Conservation (phyloP, 2,888 invertebrate genomes). For the Sarcophaga subvicina region DNA sequence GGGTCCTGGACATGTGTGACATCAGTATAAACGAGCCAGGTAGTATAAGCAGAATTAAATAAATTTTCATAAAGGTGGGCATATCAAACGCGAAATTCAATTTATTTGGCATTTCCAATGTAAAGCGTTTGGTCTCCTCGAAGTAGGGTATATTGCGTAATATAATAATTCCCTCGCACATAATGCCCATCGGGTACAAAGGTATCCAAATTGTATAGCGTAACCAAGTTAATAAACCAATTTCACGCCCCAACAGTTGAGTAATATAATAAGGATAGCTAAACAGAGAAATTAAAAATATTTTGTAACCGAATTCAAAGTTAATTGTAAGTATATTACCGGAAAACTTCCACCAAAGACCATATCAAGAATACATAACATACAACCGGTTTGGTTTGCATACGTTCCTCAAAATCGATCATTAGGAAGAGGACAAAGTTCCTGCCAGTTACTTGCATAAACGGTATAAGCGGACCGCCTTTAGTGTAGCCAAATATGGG, state of each 20-base stretch:
- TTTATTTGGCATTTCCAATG: conserved; percentile 90
- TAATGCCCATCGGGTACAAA: conserved; percentile 94
- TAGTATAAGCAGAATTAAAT: conserved; percentile 89
- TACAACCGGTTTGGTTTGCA: conserved; percentile 93
- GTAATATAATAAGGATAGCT: conserved; percentile 97
- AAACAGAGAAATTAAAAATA: conserved; percentile 73
- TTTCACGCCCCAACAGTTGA: conserved; percentile 88
- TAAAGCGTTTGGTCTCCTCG: conserved; percentile 90
- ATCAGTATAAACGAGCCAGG: conserved; percentile 91
- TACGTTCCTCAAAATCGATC: conserved; percentile 91
- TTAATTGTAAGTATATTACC: conserved; percentile 82
- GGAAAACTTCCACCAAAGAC: conserved; percentile 91
- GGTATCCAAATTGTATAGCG: conserved; percentile 97
- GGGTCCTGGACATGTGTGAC: conserved; percentile 92
- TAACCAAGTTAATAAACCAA: conserved; percentile 92
- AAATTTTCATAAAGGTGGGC: conserved; percentile 89
- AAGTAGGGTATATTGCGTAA: conserved; percentile 94
- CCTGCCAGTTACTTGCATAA: conserved; percentile 91
- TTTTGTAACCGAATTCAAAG: conserved; percentile 6
- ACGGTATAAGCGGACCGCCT: conserved; percentile 88
- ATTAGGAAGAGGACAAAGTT: conserved; percentile 90
- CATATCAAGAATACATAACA: conserved; percentile 94
- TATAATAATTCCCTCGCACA: conserved; percentile 92
- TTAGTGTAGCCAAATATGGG: conserved; percentile 94
- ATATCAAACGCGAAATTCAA: conserved; percentile 94